phyloP scores from a whole-genome alignment of 2,888 invertebrate species.

The Ligdia adustata region DNA sequence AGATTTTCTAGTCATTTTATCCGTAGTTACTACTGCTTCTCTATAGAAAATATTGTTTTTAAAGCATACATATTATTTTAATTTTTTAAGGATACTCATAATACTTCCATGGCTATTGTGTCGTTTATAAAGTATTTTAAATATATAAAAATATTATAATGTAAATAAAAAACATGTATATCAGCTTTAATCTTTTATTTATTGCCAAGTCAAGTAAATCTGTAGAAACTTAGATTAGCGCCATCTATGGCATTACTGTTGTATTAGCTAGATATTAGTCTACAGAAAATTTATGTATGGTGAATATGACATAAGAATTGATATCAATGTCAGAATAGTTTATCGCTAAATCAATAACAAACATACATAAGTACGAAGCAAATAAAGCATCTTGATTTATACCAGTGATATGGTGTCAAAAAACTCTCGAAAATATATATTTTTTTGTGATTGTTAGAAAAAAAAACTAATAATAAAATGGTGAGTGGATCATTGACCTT shows the following conservation, averaged over 20 bases:
- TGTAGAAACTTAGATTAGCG: background rate
- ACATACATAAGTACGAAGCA: too few species aligned
- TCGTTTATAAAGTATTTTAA: too few species aligned
- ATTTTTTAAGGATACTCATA: conserved; percentile 12
- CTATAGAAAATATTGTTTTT: conserved; percentile 5
- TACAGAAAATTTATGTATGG: too few species aligned
- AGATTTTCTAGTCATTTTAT: conserved; percentile 35
- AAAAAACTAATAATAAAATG: too few species aligned
- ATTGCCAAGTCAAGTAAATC: too few species aligned
- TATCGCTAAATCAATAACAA: background rate
- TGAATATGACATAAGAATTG: too few species aligned
- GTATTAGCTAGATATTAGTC: background rate
- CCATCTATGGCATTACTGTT: conserved; percentile 8
- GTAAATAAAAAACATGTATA: conserved; percentile 73
- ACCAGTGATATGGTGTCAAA: too few species aligned
- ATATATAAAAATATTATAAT: conserved; percentile 54
- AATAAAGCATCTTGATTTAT: too few species aligned
- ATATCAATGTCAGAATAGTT: conserved; percentile 3
- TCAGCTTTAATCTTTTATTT: conserved; percentile 59
- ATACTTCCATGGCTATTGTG: conserved; percentile 53
- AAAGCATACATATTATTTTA: conserved; percentile 26
- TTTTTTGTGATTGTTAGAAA: too few species aligned
- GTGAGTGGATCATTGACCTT: too few species aligned
- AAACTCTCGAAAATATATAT: too few species aligned
- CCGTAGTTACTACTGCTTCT: conserved; percentile 29